These are phyloP conservation scores for Eustalomyia histrio DNA, from an alignment of 2,888 invertebrate genomes.

Conservation along the genomic window DNA sequence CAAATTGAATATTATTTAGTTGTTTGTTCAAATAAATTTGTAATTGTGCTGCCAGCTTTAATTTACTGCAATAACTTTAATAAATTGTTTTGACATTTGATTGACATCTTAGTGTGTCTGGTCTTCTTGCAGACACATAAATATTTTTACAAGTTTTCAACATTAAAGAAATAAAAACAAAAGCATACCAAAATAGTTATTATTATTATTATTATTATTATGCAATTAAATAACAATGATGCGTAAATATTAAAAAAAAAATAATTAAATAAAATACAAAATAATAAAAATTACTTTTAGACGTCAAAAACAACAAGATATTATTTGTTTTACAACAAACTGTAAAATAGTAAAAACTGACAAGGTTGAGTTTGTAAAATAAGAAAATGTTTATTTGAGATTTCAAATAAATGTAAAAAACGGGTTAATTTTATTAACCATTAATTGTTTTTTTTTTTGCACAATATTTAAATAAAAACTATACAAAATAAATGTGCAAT, in stretches of 20 bases:
- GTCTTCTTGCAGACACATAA: too few relatives aligned
- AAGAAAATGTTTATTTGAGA: conserved; percentile 11
- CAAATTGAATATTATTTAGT: conserved; percentile 36
- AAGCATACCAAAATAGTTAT: background rate
- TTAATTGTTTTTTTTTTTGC: conserved; percentile 12
- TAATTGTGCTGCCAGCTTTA: conserved; percentile 4
- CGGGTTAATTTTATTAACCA: background rate
- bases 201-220: too few relatives aligned
- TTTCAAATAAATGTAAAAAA: background rate
- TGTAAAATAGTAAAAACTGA: conserved; percentile 5
- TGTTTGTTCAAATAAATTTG: conserved; percentile 33
- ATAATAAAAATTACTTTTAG: background rate
- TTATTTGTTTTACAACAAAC: background rate
- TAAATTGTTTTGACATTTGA: conserved; percentile 64
- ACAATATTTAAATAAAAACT: background rate
- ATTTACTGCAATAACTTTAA: conserved; percentile 33
- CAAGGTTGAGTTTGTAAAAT: conserved; percentile 26
- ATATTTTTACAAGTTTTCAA: conserved; percentile 8
- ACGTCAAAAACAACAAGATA: conserved; percentile 9
- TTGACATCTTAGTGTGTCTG: conserved; percentile 49
- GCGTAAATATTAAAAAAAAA: conserved; percentile 21
- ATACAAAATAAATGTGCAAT: background rate
- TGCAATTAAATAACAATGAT: conserved; percentile 47
- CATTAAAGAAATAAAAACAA: conserved; percentile 22
- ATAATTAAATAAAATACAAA: background rate